Evolutionary conservation across 1,140 invertebrate genomes (phyloP).

Genomic region (Aphaenogaster floridana): DNA sequence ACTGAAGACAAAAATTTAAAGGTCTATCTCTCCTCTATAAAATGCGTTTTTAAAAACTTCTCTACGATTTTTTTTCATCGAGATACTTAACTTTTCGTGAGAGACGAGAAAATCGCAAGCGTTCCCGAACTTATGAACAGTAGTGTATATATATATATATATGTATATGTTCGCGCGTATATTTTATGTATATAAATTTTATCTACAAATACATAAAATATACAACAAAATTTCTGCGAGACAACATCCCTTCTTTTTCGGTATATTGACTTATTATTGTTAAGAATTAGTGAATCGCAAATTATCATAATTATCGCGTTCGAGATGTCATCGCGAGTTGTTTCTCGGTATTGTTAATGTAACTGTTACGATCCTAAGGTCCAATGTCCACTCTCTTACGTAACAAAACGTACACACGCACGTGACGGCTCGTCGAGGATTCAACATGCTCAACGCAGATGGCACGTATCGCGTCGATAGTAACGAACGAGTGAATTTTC

Average conservation of each 20-base stretch:
- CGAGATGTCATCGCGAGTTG: constrained; percentile 30
- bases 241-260: not conserved
- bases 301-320: constrained; percentile 41
- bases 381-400: constrained; percentile 59
- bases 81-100: no score
- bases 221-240: not conserved
- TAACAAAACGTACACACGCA: constrained; percentile 50
- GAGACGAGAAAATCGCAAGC: no score
- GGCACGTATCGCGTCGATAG: constrained; percentile 64
- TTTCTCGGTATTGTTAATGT: constrained; percentile 70
- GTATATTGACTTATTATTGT: not conserved
- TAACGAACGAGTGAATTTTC: constrained; percentile 77
- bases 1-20: no score
- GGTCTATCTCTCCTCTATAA: no score
- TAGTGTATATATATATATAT: no score
- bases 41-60: no score
- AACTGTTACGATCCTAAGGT: constrained; percentile 74
- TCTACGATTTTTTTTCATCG: no score
- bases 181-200: no score
- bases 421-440: constrained; percentile 47
- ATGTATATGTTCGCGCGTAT: no score
- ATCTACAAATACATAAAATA: not conserved
- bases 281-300: not conserved
- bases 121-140: no score
- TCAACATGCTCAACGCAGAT: constrained; percentile 66